Base-by-base conservation (phyloP, 2,888 invertebrate species). In the Nebria brevicollis region DNA sequence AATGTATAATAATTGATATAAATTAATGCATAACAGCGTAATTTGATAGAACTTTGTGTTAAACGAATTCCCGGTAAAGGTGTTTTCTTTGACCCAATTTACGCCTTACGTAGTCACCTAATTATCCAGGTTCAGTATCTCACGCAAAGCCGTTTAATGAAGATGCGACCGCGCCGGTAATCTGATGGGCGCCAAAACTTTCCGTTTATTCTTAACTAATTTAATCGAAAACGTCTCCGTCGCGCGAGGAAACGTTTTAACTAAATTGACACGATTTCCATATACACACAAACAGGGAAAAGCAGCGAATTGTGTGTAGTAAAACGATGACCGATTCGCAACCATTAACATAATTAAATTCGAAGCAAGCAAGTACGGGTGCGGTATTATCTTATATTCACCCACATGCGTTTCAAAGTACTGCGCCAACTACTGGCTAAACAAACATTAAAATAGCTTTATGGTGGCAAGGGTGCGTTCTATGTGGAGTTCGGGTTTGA, bases 291-390 rank as follows among this genome's bases (percentile, higher is more conserved):
- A 4, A 5, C 34, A 34, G 34, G 34, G 34, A 34, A 34, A 34
- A 34, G 34, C 34, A 41, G 66, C 74, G 77, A 77, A 66, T 77
- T 77, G 54, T 34, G 34, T 66, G 4, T 70, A 34, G 26, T 25
- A 11, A 70, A 70, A 26, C 25, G 70, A 70, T 70, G 70, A 70
- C 70, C 70, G 70, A 70, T 70, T 54, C 54, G 54, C 77, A 77
- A 66, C 78, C 78, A 78, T 78, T 78, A 78, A 65, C 72, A 78
- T 78, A 78, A 78, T 78, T 78, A 78, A 78, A 78, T 78, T 78
- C 65, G n/a, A 13, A 34, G 42, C 77, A 68, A 68, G 68, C 68
- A 77, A 65, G 70, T 70, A 13, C 26, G 70, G 34, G 25, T 70
- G 34, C 15, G 26, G 20, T 70, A 70, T 70, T 70, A 25, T 70